Evolutionary conservation across 2,888 invertebrate genomes (phyloP), one percentile per base, ranked within the genome.

Genomic region (Antitype chi): DNA sequence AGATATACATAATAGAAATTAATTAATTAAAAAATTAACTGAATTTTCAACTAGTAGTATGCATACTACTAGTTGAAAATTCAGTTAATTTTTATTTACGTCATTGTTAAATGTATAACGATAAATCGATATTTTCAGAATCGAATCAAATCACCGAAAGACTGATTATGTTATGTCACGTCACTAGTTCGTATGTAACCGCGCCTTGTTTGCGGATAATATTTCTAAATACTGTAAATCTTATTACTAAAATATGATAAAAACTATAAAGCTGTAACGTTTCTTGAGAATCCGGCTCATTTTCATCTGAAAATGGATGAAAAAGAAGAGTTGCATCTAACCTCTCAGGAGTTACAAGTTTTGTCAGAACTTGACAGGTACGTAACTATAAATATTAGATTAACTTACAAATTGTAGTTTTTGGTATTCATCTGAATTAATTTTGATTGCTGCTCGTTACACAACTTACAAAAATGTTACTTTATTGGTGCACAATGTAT

Each of bases 341-440:
- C 98, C 94, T 98, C 98, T 86, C 98, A 98, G 94, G 98, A 99
- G 96, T 96, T 99, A 90, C 98, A 98, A 97, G 97, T 98, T 93
- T 97, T 99, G 90, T 98, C 98, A 76, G 98, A 98, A 94, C 97
- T 99, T 94, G 98, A 99, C 97, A 98, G 99, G 99, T 98, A 96
- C 80, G 77, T 86, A 84, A 82, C 74, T 75, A 73, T 64, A 79
- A 70, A 68, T 78, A 67, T 6, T 70, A 20, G 15, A 78, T 57
- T 20, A 66, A 85, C 52, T 84, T 72, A 63, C 11, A 74, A 74
- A 25, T 71, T 32, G 62, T 8, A 23, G 28, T 47, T 64, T 38
- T 55, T 55, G 5, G 9, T 11, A 60, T 15, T 53, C 4, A 25
- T 63, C 17, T 43, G 3, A 55, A 25, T 68, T 13, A 20, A n/a